A percentile compares a stretch with the other conserved stretches of the same genome.
phyloP scores from a whole-genome alignment of 2,113 vertebrate species.

The Okapia johnstoni region DNA sequence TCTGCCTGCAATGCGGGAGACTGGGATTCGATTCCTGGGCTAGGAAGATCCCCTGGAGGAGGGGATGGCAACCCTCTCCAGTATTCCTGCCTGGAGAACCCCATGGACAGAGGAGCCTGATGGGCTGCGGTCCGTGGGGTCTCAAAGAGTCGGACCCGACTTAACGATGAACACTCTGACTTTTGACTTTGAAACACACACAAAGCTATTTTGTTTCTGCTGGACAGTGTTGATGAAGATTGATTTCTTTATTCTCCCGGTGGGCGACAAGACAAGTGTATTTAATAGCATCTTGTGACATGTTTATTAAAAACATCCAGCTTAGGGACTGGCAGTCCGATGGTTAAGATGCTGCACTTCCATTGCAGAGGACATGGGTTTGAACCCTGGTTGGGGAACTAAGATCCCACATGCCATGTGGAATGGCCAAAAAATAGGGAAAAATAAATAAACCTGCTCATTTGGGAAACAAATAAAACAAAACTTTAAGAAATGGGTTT shows the following conservation, averaged over 20 bases:
- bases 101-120: not conserved
- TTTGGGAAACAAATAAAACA: not conserved
- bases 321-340: not conserved
- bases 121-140: not conserved
- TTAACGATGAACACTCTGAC: not conserved
- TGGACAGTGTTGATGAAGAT: not conserved
- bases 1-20: not conserved
- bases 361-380: not conserved
- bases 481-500: not conserved
- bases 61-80: not conserved
- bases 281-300: not conserved
- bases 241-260: not conserved
- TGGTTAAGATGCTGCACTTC: not conserved
- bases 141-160: not conserved
- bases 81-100: not conserved
- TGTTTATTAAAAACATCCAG: not conserved
- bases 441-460: not conserved
- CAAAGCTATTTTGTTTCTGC: not conserved
- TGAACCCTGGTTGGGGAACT: not conserved
- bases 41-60: not conserved
- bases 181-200: not conserved
- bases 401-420: not conserved
- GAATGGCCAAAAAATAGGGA: not conserved
- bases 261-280: not conserved
- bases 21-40: not conserved